These are phyloP conservation scores for Leptinotarsa defecta DNA, from an alignment of 1,140 invertebrate genomes.

Conservation along the genomic window DNA sequence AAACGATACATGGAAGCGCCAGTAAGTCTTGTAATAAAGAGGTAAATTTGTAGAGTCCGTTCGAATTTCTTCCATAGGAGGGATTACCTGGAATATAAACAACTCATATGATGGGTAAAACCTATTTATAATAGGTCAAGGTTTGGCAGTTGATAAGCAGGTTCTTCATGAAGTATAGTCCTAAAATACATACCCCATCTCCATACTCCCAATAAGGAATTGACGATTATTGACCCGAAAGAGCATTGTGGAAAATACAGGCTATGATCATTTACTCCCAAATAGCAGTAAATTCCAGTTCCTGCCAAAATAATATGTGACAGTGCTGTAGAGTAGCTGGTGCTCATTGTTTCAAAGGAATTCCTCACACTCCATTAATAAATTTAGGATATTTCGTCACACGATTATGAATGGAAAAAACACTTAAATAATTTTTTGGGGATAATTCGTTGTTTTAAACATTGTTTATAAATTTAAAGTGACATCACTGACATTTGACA, in stretches of 20 bases:
- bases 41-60: constrained; percentile 28
- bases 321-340: constrained; percentile 36
- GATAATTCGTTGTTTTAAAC: too few relatives aligned
- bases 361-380: background rate
- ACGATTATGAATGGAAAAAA: too few relatives aligned
- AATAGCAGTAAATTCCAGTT: constrained; percentile 33
- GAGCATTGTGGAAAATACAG: constrained; percentile 25
- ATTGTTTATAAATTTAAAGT: too few relatives aligned
- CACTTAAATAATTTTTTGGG: too few relatives aligned
- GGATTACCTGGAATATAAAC: constrained; percentile 35
- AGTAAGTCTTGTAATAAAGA: constrained; percentile 36
- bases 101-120: too few relatives aligned
- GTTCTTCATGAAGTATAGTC: background rate
- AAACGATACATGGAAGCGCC: constrained; percentile 34
- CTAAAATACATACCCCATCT: constrained; percentile 36
- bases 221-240: constrained; percentile 29
- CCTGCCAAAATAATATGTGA: constrained; percentile 36
- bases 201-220: constrained; percentile 38
- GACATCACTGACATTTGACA: too few relatives aligned
- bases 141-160: too few relatives aligned
- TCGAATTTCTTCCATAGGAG: constrained; percentile 32
- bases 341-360: background rate
- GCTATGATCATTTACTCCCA: constrained; percentile 5
- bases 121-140: too few relatives aligned
- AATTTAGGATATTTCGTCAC: too few relatives aligned